A percentile compares a stretch with the other conserved stretches of the same genome.
Evolutionary conservation across 2,113 vertebrate species (phyloP).

Genomic region (Mustela lutreola): DNA sequence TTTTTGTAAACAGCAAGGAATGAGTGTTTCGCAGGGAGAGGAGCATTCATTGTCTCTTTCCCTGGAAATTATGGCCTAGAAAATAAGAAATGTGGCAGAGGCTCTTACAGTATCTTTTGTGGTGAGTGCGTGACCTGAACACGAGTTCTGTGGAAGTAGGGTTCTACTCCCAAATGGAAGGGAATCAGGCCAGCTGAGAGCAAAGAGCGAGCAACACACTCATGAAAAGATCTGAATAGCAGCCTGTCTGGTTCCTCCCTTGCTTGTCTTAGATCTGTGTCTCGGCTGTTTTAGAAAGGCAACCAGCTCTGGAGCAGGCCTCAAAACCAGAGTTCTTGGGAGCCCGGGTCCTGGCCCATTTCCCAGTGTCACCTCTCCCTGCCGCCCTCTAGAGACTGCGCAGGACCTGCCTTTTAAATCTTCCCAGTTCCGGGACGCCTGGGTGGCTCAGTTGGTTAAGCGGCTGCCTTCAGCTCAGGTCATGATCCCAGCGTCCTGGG

Average conservation of each 20-base stretch:
- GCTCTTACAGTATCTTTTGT: background rate
- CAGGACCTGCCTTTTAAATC: background rate
- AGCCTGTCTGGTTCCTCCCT: background rate
- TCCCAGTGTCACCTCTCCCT: background rate
- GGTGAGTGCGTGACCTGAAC: background rate
- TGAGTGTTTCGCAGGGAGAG: background rate
- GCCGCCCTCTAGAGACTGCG: background rate
- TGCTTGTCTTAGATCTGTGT: background rate
- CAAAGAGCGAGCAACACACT: background rate
- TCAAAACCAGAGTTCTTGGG: fast-evolving
- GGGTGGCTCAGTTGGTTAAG: too few relatives aligned
- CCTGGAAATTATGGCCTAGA: background rate
- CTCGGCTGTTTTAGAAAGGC: background rate
- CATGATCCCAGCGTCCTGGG: too few relatives aligned
- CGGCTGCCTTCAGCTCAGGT: too few relatives aligned
- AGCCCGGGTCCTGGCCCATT: fast-evolving
- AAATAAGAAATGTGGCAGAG: background rate
- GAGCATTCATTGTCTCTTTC: background rate
- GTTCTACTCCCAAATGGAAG: background rate
- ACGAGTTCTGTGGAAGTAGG: background rate
- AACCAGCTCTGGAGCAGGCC: background rate
- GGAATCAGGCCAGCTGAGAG: background rate
- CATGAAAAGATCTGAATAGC: background rate
- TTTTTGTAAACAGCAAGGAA: background rate
- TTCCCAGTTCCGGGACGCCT: background rate